Conservation (phyloP, 2,113 vertebrate genomes). For the Cromileptes altivelis region DNA sequence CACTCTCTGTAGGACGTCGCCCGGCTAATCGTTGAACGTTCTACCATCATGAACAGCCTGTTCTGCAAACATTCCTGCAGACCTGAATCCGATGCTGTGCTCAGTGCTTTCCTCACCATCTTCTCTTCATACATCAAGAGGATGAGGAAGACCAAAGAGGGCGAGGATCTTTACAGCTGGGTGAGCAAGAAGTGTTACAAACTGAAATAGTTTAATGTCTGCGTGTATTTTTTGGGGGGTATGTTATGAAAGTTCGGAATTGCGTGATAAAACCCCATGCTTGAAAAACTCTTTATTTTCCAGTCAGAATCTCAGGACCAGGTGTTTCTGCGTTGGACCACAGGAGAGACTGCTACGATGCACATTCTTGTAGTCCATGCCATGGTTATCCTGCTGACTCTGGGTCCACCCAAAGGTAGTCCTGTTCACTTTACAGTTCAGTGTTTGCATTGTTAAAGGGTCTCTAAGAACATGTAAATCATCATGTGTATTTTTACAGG, state of each 20-base stretch:
- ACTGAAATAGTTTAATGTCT: not conserved
- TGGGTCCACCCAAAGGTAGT: conserved; percentile 93
- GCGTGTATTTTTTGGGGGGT: not conserved
- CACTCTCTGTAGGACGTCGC: conserved; percentile 90
- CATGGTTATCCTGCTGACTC: conserved; percentile 96
- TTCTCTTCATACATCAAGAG: conserved; percentile 93
- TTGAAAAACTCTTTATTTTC: not conserved
- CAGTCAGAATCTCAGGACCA: conserved; percentile 99
- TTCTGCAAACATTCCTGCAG: conserved; percentile 92
- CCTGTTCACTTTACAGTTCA: not conserved
- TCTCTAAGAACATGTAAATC: not conserved
- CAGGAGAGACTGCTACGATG: conserved; percentile 97
- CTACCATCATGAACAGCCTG: conserved; percentile 98
- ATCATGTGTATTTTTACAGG: conserved; percentile 70
- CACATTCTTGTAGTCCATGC: conserved; percentile 98
- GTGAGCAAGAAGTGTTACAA: conserved; percentile 75
- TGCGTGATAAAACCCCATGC: not conserved
- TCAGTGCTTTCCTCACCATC: conserved; percentile 92
- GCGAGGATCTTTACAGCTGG: conserved; percentile 98
- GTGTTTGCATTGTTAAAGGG: not conserved
- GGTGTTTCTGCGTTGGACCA: conserved; percentile 96
- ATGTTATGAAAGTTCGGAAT: not conserved
- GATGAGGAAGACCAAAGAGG: conserved; percentile 98
- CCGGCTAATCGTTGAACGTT: conserved; percentile 96
- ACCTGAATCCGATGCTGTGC: conserved; percentile 90